Evolutionary conservation across 2,113 vertebrate genomes (phyloP).

Genomic region (Serinus canaria): DNA sequence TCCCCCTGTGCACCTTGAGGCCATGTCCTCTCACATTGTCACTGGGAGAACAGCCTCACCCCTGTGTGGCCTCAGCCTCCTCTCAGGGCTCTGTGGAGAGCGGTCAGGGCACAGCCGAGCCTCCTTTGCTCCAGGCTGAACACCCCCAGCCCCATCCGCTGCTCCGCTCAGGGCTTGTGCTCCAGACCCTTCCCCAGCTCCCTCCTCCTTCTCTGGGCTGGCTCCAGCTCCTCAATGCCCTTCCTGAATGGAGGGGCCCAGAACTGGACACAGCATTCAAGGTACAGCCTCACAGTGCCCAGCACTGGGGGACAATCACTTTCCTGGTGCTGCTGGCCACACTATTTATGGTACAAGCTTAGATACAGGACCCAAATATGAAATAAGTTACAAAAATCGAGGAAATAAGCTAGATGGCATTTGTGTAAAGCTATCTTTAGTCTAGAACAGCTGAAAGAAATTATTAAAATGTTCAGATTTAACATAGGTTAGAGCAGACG

Average conservation of each 20-base stretch:
- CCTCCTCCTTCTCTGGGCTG: fast-evolving
- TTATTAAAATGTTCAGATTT: background rate
- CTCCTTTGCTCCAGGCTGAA: background rate
- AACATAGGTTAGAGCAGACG: background rate
- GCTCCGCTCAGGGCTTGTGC: fast-evolving
- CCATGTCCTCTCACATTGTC: background rate
- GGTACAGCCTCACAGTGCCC: background rate
- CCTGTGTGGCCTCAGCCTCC: background rate
- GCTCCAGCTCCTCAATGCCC: too few relatives aligned
- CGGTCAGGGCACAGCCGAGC: fast-evolving
- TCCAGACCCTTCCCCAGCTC: background rate
- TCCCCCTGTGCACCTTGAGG: background rate
- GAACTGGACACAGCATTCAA: background rate
- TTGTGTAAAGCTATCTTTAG: background rate
- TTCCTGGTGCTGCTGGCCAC: too few relatives aligned
- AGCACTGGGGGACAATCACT: background rate
- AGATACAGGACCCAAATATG: background rate
- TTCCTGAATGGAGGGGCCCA: background rate
- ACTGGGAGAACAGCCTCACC: fast-evolving
- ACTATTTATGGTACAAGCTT: background rate
- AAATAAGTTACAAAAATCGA: background rate
- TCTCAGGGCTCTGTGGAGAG: background rate
- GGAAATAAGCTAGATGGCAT: background rate
- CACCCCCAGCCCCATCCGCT: background rate
- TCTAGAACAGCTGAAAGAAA: background rate